phyloP scores from a whole-genome alignment of 2,797 vertebrate species.

The Chromobotia macracanthus region DNA sequence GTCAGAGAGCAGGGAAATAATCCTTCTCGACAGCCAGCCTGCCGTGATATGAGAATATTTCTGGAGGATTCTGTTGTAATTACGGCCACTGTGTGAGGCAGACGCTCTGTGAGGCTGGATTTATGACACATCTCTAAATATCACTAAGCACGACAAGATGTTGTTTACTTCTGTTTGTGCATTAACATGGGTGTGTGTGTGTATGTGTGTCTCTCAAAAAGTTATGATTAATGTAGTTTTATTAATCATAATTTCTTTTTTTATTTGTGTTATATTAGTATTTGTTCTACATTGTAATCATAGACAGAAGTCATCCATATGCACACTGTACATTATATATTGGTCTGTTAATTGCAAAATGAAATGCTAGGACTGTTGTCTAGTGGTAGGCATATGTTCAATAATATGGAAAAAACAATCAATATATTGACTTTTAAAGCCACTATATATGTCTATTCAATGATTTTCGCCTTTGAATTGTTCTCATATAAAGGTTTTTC shows the following conservation, averaged over 20 bases:
- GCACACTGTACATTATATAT: too few species aligned
- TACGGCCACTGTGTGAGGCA: conserved; percentile 52
- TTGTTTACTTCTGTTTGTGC: conserved; percentile 45
- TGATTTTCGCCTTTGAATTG: neutral
- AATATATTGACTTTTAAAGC: neutral
- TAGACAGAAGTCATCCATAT: too few species aligned
- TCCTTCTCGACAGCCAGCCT: conserved; percentile 55
- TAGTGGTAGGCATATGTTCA: neutral
- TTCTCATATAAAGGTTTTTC: neutral
- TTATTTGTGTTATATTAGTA: too few species aligned
- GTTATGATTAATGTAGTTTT: neutral
- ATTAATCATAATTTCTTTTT: too few species aligned
- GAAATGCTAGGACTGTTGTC: neutral
- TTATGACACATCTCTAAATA: conserved; percentile 52
- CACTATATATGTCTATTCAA: neutral
- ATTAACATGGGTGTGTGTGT: conserved; percentile 8
- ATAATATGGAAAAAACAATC: neutral
- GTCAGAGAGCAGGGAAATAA: conserved; percentile 55
- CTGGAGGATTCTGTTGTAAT: conserved; percentile 58
- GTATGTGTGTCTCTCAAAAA: neutral
- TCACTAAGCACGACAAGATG: conserved; percentile 39
- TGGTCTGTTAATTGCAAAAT: neutral
- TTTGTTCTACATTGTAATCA: too few species aligned
- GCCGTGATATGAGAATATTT: conserved; percentile 57
- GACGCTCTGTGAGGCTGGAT: conserved; percentile 49